phyloP scores from a whole-genome alignment of 1,140 invertebrate species.

The Calliopsis andreniformis region DNA sequence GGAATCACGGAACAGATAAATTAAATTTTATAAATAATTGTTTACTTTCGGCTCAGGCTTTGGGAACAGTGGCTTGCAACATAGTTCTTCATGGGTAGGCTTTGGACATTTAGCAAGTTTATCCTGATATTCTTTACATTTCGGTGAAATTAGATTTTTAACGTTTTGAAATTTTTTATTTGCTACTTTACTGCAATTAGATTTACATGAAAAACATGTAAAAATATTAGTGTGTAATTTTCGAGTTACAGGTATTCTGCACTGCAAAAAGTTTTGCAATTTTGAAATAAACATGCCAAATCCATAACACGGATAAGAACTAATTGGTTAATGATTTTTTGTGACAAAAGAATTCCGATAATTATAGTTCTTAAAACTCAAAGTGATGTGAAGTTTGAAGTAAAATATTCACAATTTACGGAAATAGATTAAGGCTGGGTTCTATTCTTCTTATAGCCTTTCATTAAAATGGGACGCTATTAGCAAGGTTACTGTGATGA shows the following conservation, averaged over 20 bases:
- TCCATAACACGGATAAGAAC: neutral
- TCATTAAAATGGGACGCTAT: too few species aligned
- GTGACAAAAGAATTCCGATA: neutral
- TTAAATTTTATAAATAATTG: too few species aligned
- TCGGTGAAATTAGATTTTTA: neutral
- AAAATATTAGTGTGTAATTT: slow-evolving; percentile 14
- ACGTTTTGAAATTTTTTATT: neutral
- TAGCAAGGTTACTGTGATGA: too few species aligned
- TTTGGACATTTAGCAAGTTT: slow-evolving; percentile 41
- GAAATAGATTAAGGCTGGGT: too few species aligned
- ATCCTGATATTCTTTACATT: slow-evolving; percentile 8
- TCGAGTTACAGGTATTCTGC: slow-evolving; percentile 10
- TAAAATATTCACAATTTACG: too few species aligned
- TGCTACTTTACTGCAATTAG: neutral
- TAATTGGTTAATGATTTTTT: neutral
- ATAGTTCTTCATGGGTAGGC: neutral
- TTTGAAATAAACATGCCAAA: slow-evolving; percentile 59
- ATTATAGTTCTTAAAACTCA: neutral
- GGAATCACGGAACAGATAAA: too few species aligned
- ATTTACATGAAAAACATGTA: neutral
- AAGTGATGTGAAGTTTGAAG: too few species aligned
- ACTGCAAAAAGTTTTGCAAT: too few species aligned
- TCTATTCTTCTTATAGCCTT: too few species aligned
- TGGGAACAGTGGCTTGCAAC: neutral
- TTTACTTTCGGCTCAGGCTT: slow-evolving; percentile 11